phyloP scores from a whole-genome alignment of 2,888 invertebrate genomes.

The Drosophila borborema region DNA sequence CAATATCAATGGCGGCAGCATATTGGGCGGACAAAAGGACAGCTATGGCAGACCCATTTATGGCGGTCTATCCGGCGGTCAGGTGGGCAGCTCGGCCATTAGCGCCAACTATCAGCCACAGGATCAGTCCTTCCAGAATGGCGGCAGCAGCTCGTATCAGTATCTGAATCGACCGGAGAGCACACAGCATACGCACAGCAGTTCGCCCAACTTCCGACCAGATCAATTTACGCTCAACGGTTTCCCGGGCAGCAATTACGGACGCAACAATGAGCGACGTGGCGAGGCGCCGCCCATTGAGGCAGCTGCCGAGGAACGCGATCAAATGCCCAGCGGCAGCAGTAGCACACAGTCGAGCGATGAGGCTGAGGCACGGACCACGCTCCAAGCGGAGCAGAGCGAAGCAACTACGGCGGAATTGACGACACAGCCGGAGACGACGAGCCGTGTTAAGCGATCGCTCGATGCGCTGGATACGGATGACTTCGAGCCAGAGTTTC shows the following conservation, averaged over 20 bases:
- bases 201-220: slow-evolving; percentile 78
- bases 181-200: slow-evolving; percentile 71
- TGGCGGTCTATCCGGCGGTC: slow-evolving; percentile 45
- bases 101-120: slow-evolving; percentile 81
- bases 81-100: slow-evolving; percentile 64
- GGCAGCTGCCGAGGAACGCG: slow-evolving; percentile 68
- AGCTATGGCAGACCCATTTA: slow-evolving; percentile 73
- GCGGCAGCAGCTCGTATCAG: slow-evolving; percentile 81
- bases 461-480: slow-evolving; percentile 59
- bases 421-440: slow-evolving; percentile 50
- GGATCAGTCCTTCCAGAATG: slow-evolving; percentile 76
- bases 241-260: slow-evolving; percentile 83
- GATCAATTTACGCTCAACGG: slow-evolving; percentile 80
- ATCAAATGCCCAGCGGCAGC: slow-evolving; percentile 57
- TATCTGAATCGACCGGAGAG: slow-evolving; percentile 84
- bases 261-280: slow-evolving; percentile 84
- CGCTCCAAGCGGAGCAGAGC: slow-evolving; percentile 61
- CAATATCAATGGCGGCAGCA: slow-evolving; percentile 16
- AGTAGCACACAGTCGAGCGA: slow-evolving; percentile 76
- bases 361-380: slow-evolving; percentile 67
- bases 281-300: slow-evolving; percentile 82
- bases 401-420: slow-evolving; percentile 50
- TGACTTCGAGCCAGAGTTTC: slow-evolving; percentile 88
- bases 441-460: slow-evolving; percentile 73
- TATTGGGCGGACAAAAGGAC: slow-evolving; percentile 63